A percentile compares a stretch with the other conserved stretches of the same genome.
These are phyloP conservation scores for Wiebesia pumilae DNA, from an alignment of 1,140 invertebrate genomes.

Conservation along the genomic window DNA sequence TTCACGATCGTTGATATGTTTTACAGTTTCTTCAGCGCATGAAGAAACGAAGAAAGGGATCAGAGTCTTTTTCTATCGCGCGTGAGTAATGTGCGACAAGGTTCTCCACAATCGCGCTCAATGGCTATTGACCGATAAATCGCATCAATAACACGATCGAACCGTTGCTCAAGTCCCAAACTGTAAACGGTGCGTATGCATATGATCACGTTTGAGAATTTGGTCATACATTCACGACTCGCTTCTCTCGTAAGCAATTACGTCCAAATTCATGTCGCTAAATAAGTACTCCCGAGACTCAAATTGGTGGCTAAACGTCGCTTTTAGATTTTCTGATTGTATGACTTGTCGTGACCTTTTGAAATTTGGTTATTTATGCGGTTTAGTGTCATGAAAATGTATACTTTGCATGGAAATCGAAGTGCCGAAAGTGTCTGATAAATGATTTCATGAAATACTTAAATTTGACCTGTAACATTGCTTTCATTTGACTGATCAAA, in stretches of 20 bases:
- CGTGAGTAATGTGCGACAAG: not conserved
- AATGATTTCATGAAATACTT: conserved; percentile 13
- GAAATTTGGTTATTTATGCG: not conserved
- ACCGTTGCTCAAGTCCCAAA: conserved; percentile 5
- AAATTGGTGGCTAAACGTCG: not conserved
- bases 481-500: not conserved
- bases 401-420: not conserved
- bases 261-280: not conserved
- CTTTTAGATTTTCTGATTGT: not conserved
- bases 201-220: conserved; percentile 36
- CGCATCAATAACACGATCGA: not conserved
- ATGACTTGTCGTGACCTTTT: not conserved
- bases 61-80: not conserved
- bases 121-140: conserved; percentile 4
- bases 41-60: not conserved
- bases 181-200: not conserved
- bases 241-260: conserved; percentile 32
- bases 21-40: not conserved
- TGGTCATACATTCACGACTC: conserved; percentile 36
- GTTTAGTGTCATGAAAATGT: not conserved
- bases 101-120: no score
- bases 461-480: not conserved
- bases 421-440: not conserved
- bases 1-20: not conserved
- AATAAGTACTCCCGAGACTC: not conserved